Conservation (phyloP, 2,797 vertebrate species). For the Chrysocyon brachyurus region DNA sequence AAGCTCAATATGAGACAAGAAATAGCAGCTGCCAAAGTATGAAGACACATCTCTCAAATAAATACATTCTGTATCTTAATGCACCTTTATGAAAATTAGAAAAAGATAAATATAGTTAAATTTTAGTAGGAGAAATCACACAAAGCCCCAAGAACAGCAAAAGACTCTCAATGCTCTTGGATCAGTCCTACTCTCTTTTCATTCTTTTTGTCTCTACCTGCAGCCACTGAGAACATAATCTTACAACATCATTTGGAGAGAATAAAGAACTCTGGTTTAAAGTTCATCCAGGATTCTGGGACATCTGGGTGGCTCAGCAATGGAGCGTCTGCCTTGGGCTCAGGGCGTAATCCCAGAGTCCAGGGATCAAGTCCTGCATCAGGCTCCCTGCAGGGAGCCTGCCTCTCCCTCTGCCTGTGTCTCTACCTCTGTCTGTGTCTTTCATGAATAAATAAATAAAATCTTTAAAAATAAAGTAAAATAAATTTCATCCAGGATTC, state of each 20-base stretch:
- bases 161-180: neutral
- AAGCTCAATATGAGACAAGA: neutral
- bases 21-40: neutral
- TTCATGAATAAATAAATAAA: too few relatives aligned
- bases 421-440: too few relatives aligned
- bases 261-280: slow-evolving; percentile 6
- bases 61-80: neutral
- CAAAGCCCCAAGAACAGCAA: neutral
- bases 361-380: too few relatives aligned
- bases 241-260: neutral
- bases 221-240: neutral
- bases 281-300: neutral
- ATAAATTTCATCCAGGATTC: neutral
- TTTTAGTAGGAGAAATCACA: neutral
- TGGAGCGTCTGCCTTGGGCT: too few relatives aligned
- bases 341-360: too few relatives aligned
- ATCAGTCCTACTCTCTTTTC: neutral
- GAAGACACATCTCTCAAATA: neutral
- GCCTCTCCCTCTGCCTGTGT: too few relatives aligned
- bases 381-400: too few relatives aligned
- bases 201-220: neutral
- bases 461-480: too few relatives aligned
- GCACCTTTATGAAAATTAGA: neutral
- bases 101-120: neutral
- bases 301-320: too few relatives aligned